These are phyloP conservation scores for Elephantulus edwardii DNA, from an alignment of 2,113 vertebrate genomes.

Conservation along the genomic window DNA sequence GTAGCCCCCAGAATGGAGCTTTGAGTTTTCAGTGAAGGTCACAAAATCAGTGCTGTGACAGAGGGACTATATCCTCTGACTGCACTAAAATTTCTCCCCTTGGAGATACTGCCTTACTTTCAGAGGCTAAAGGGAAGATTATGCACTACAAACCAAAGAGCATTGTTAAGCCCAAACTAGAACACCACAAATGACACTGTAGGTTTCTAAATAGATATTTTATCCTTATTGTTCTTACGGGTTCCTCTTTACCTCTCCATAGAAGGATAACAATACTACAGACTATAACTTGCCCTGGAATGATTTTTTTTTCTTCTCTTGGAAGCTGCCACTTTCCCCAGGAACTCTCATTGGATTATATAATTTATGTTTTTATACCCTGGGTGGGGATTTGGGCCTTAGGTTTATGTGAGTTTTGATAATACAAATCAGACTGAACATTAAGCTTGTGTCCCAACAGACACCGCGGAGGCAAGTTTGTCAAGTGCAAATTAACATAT, in stretches of 20 bases:
- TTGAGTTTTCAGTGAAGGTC: background rate
- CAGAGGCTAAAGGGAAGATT: background rate
- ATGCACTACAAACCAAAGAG: background rate
- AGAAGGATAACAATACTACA: constrained; percentile 11
- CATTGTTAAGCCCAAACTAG: background rate
- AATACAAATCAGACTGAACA: constrained; percentile 1
- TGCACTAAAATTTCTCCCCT: background rate
- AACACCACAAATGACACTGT: background rate
- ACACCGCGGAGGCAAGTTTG: constrained; percentile 24
- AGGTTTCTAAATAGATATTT: background rate
- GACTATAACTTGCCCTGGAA: background rate
- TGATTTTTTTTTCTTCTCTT: background rate
- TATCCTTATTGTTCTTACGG: background rate
- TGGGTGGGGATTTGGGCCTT: constrained; percentile 37
- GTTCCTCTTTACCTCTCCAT: background rate
- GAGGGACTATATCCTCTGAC: background rate
- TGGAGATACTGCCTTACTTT: background rate
- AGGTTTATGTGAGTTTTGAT: constrained; percentile 53
- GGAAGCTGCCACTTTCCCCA: constrained; percentile 31
- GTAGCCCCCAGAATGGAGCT: background rate
- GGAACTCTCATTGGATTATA: constrained; percentile 25
- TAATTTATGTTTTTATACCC: constrained; percentile 45
- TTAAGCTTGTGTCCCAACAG: constrained; percentile 44
- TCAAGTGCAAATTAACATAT: constrained; percentile 68
- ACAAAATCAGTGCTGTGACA: background rate